phyloP scores from a whole-genome alignment of 2,797 vertebrate species.

The Enteromius afrohamiltoni region DNA sequence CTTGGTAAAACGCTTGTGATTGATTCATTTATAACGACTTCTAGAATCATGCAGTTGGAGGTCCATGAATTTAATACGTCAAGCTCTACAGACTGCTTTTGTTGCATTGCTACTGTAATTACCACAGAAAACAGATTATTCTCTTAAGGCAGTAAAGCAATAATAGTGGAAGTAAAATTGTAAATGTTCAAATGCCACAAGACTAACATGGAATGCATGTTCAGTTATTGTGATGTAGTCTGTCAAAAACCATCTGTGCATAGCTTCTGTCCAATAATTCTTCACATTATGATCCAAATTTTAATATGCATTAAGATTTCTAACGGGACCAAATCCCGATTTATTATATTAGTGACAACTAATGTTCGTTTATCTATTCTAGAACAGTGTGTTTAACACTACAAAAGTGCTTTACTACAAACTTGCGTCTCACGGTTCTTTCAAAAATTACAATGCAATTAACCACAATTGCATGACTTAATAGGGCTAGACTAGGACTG shows the following conservation, averaged over 20 bases:
- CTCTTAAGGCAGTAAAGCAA: neutral
- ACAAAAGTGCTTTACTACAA: neutral
- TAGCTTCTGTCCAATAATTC: neutral
- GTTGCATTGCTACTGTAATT: neutral
- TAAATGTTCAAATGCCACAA: neutral
- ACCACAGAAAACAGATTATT: neutral
- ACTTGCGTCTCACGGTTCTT: neutral
- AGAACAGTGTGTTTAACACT: neutral
- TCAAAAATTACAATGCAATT: neutral
- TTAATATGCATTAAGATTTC: neutral
- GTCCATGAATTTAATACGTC: neutral
- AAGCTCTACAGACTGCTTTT: neutral
- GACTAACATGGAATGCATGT: neutral
- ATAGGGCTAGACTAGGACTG: neutral
- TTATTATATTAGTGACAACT: neutral
- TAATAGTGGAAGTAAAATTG: neutral
- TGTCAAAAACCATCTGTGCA: neutral
- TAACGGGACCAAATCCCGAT: too few species aligned
- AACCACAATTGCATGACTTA: neutral
- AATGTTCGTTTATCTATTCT: neutral
- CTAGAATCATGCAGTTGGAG: neutral
- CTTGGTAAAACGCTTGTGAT: slow-evolving; percentile 98
- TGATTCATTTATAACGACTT: slow-evolving; percentile 78
- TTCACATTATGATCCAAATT: neutral
- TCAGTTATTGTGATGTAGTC: neutral